Conservation (phyloP, 2,113 vertebrate species). For the Anas platyrhynchos region DNA sequence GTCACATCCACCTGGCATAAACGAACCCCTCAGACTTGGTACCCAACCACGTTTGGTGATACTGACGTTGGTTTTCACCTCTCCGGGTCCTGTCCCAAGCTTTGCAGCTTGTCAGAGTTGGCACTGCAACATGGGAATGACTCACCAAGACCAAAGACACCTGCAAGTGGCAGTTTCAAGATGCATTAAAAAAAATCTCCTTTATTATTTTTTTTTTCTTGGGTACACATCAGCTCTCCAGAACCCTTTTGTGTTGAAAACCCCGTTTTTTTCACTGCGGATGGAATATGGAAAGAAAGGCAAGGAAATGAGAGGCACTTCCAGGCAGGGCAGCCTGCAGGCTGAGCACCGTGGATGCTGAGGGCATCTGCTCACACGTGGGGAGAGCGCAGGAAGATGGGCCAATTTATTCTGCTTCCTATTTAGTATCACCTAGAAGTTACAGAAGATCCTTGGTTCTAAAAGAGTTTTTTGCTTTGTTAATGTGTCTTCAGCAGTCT, state of each 20-base stretch:
- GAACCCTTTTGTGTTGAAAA: not conserved
- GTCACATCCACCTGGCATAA: not conserved
- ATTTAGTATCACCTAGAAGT: not conserved
- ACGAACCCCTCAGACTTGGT: not conserved
- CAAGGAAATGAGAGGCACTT: not conserved
- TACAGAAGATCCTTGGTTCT: not conserved
- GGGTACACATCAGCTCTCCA: not conserved
- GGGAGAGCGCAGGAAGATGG: not conserved
- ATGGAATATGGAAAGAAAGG: not conserved
- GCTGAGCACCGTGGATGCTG: not conserved
- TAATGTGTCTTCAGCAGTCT: not conserved
- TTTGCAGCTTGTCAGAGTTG: not conserved
- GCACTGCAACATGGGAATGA: not conserved
- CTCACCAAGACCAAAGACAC: not conserved
- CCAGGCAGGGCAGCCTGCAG: not conserved
- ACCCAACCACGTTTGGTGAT: not conserved
- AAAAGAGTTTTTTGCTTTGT: not conserved
- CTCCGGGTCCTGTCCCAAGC: not conserved
- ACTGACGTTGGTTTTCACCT: not conserved
- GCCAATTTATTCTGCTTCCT: not conserved
- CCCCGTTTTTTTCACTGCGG: not conserved
- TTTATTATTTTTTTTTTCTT: not conserved
- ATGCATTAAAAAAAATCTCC: not conserved
- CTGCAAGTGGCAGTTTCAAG: not conserved
- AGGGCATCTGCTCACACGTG: fast-evolving